Percentiles rank a stretch among this genome's conserved stretches.
Evolutionary conservation across 2,888 invertebrate genomes (phyloP).

Genomic region (Lepidocyrtoides sp.): DNA sequence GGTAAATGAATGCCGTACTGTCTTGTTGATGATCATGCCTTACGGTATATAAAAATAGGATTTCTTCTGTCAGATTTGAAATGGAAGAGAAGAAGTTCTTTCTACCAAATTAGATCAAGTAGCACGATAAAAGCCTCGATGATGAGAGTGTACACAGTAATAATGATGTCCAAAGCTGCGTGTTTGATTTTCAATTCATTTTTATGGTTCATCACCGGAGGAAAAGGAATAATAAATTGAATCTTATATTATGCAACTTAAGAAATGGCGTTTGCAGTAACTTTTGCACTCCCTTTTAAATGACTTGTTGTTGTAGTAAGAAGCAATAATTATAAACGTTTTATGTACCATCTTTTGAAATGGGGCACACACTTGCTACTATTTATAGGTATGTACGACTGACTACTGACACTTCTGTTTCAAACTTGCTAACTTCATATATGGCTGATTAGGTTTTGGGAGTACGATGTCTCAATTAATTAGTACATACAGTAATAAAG

Average conservation of each 20-base stretch:
- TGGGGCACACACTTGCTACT: too few species aligned
- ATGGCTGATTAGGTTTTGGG: background rate
- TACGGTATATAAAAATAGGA: background rate
- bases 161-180: background rate
- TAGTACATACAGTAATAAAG: too few species aligned
- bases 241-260: background rate
- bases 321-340: too few species aligned
- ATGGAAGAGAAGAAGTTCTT: background rate
- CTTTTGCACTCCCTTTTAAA: too few species aligned
- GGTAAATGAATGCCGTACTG: background rate
- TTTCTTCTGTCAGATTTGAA: slow-evolving; percentile 53
- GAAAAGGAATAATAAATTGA: background rate
- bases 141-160: slow-evolving; percentile 37
- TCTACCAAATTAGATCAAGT: slow-evolving; percentile 58
- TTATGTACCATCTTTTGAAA: too few species aligned
- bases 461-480: background rate
- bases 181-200: background rate
- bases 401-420: too few species aligned
- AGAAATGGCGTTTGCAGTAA: too few species aligned
- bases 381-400: too few species aligned
- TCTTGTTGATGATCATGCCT: background rate
- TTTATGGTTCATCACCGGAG: slow-evolving; percentile 26
- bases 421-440: background rate
- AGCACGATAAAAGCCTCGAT: slow-evolving; percentile 44
- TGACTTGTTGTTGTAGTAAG: too few species aligned